Conservation (phyloP, 1,140 invertebrate genomes). For the Papilio polyxenes region DNA sequence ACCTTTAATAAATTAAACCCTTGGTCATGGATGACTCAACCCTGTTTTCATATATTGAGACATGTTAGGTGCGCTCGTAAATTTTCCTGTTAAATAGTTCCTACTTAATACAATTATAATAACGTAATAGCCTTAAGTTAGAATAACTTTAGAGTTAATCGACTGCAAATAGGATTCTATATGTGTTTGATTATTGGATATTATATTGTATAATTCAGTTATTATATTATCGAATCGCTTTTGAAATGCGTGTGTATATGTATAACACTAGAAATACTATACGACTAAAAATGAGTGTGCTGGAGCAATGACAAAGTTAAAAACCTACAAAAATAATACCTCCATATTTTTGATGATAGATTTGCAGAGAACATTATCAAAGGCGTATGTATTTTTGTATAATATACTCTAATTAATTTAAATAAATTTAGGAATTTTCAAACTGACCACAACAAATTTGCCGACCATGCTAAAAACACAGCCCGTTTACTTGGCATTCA, state of each 20-base stretch:
- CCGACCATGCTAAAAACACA: too few relatives aligned
- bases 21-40: neutral
- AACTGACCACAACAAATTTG: neutral
- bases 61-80: constrained; percentile 57
- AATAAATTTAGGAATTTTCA: neutral
- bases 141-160: constrained; percentile 43
- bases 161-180: constrained; percentile 39
- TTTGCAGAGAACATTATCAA: neutral
- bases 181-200: neutral
- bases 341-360: neutral
- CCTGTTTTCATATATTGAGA: neutral
- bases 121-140: constrained; percentile 52
- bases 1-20: neutral
- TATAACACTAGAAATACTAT: neutral
- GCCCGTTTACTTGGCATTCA: too few relatives aligned
- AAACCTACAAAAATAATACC: neutral
- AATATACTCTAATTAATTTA: too few relatives aligned
- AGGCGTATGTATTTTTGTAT: neutral
- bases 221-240: neutral
- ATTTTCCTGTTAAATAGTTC: constrained; percentile 64
- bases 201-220: neutral
- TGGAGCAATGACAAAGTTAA: neutral
- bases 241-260: neutral
- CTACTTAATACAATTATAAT: constrained; percentile 57
- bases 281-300: too few relatives aligned